phyloP scores from a whole-genome alignment of 2,888 invertebrate genomes.

The Cryptus viduatorius region DNA sequence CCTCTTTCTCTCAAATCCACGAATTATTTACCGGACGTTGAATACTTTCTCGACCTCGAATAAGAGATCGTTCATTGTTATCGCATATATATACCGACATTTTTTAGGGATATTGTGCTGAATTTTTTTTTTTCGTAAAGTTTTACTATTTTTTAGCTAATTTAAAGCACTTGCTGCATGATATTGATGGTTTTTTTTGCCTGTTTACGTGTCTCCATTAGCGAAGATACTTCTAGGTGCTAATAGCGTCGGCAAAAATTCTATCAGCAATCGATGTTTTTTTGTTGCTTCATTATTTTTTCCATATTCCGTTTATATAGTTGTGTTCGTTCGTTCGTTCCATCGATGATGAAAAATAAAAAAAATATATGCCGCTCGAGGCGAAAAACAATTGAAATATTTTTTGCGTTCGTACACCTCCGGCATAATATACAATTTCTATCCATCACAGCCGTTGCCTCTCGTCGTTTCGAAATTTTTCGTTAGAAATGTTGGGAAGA shows the following conservation, averaged over 20 bases:
- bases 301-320: neutral
- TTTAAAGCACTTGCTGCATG: neutral
- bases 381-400: neutral
- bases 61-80: neutral
- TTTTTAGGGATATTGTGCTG: neutral
- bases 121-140: neutral
- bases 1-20: neutral
- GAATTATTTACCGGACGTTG: neutral
- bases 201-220: too few species aligned
- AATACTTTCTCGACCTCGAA: neutral
- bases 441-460: constrained; percentile 2
- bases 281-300: neutral
- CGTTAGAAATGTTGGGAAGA: neutral
- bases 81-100: neutral
- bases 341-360: neutral
- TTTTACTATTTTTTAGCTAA: neutral
- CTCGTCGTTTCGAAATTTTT: constrained; percentile 20
- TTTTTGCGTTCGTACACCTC: neutral
- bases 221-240: too few species aligned
- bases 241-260: neutral
- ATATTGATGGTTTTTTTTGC: too few species aligned
- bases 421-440: constrained; percentile 9
- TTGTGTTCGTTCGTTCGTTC: neutral
- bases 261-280: neutral
- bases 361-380: neutral